These are phyloP conservation scores for Eupithecia vulgata DNA, from an alignment of 2,888 invertebrate genomes.

Conservation along the genomic window DNA sequence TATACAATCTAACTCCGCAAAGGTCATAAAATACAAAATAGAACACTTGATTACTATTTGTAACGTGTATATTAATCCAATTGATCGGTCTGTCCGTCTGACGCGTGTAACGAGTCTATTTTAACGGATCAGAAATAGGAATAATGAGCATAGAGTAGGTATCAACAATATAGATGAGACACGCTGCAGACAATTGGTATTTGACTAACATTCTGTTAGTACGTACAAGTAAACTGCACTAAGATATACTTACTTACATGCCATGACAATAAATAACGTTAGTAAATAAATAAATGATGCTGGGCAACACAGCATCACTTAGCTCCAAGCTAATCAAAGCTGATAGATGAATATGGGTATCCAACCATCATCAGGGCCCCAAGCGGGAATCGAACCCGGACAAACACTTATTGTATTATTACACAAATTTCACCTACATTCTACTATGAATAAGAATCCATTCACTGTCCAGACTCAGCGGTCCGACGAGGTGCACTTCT, in stretches of 20 bases:
- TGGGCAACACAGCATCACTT: too few relatives aligned
- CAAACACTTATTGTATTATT: too few relatives aligned
- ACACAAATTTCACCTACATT: too few relatives aligned
- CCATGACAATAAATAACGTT: neutral
- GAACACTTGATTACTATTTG: slow-evolving; percentile 80
- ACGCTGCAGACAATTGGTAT: neutral
- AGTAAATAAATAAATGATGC: too few relatives aligned
- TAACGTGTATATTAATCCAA: slow-evolving; percentile 79
- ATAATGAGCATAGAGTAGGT: slow-evolving; percentile 52
- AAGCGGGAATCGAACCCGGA: too few relatives aligned
- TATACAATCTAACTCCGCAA: slow-evolving; percentile 51
- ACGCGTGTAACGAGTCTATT: slow-evolving; percentile 79
- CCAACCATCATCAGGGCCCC: too few relatives aligned
- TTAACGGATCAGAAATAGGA: slow-evolving; percentile 47
- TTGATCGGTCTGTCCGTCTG: slow-evolving; percentile 73
- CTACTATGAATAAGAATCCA: too few relatives aligned
- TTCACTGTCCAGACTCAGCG: too few relatives aligned
- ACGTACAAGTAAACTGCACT: too few relatives aligned
- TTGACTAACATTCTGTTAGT: neutral
- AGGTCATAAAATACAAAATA: slow-evolving; percentile 72
- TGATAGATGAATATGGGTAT: too few relatives aligned
- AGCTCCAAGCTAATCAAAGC: too few relatives aligned
- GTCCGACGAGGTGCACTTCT: too few relatives aligned
- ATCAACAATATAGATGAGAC: slow-evolving; percentile 11
- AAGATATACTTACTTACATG: neutral